These are phyloP conservation scores for Endomychus coccineus DNA, from an alignment of 2,888 invertebrate species.

Conservation along the genomic window DNA sequence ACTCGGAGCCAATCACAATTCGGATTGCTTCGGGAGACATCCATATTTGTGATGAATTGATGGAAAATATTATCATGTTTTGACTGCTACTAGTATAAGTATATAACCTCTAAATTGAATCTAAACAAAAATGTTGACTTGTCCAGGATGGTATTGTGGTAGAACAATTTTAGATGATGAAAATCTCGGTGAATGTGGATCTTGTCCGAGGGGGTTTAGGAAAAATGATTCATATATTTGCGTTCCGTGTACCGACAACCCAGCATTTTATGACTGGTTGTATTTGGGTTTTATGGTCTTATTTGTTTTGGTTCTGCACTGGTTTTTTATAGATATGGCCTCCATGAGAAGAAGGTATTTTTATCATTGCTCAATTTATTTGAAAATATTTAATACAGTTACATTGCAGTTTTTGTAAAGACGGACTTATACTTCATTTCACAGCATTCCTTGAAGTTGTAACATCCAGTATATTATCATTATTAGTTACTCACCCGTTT, in stretches of 20 bases:
- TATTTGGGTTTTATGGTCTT: conserved; percentile 92
- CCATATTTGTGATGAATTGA: no score
- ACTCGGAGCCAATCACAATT: no score
- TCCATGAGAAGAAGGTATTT: conserved; percentile 63
- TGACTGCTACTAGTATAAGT: no score
- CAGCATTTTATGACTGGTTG: conserved; percentile 85
- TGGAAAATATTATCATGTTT: no score
- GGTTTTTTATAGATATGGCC: conserved; percentile 85
- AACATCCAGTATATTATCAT: conserved; percentile 65
- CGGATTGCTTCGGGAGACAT: no score
- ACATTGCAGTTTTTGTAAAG: conserved; percentile 57
- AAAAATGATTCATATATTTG: conserved; percentile 72
- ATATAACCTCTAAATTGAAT: no score
- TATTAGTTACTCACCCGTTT: conserved; percentile 74
- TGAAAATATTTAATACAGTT: conserved; percentile 1
- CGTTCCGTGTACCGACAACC: conserved; percentile 65
- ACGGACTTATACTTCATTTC: conserved; percentile 67
- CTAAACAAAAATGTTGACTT: conserved; percentile 38
- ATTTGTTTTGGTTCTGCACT: conserved; percentile 79
- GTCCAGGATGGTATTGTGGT: conserved; percentile 83
- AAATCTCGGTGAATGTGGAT: conserved; percentile 76
- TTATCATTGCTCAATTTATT: no score
- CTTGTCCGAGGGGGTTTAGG: conserved; percentile 77
- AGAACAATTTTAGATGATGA: conserved; percentile 58
- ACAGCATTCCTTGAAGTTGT: conserved; percentile 78